Evolutionary conservation across 1,140 invertebrate species (phyloP).

Genomic region (Acromyrmex charruanus): DNA sequence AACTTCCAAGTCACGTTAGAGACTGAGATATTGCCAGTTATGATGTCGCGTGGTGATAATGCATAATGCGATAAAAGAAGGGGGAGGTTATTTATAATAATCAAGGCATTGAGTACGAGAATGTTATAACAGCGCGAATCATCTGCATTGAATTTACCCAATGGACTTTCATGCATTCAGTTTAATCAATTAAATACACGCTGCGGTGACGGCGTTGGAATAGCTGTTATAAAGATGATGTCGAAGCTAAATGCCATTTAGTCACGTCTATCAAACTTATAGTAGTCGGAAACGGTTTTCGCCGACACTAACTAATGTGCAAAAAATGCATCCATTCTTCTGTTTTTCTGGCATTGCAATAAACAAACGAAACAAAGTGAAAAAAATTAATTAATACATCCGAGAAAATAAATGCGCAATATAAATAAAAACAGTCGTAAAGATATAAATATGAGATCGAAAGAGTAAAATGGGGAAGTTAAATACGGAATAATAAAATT

Average conservation of each 20-base stretch:
- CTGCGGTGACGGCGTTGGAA: not conserved
- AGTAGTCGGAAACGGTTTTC: slow-evolving; percentile 11
- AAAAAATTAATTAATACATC: slow-evolving; percentile 32
- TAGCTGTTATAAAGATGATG: slow-evolving; percentile 36
- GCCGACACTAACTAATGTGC: not conserved
- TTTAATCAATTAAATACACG: slow-evolving; percentile 57
- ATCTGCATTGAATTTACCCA: slow-evolving; percentile 41
- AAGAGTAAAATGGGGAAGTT: slow-evolving; percentile 17
- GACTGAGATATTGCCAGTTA: slow-evolving; percentile 4
- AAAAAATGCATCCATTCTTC: slow-evolving; percentile 3
- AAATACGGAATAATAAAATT: slow-evolving; percentile 17
- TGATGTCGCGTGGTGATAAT: slow-evolving; percentile 30
- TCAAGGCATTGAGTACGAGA: not conserved
- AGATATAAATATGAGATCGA: not conserved
- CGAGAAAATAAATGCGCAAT: not conserved
- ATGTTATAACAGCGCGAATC: slow-evolving; percentile 1
- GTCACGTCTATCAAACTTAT: slow-evolving; percentile 1
- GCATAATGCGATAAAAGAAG: not conserved
- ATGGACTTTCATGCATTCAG: slow-evolving; percentile 26
- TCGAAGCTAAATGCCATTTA: slow-evolving; percentile 20
- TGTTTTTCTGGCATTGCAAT: too few relatives aligned
- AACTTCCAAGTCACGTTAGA: slow-evolving; percentile 5
- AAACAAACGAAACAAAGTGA: not conserved
- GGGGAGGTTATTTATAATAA: slow-evolving; percentile 32
- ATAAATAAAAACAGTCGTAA: not conserved